A percentile compares a stretch with the other conserved stretches of the same genome.
phyloP scores from a whole-genome alignment of 1,140 invertebrate species.

The Drosophila nigrodunni region DNA sequence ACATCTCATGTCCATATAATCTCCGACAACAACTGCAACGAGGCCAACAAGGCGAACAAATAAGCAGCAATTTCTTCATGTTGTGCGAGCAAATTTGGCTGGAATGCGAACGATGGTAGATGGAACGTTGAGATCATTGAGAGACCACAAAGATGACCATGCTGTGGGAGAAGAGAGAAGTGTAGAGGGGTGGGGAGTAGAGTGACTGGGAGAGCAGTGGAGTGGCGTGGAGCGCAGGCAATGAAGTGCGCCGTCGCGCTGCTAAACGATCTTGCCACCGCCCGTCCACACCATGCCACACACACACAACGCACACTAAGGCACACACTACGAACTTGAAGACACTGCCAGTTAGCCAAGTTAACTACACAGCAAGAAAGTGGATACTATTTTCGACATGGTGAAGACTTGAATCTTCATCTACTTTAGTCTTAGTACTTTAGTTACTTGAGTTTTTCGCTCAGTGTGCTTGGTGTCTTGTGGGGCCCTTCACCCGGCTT shows the following conservation, averaged over 20 bases:
- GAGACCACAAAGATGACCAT: background rate
- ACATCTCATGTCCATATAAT: constrained; percentile 52
- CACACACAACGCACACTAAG: constrained; percentile 42
- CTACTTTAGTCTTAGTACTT: no score
- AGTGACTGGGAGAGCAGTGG: no score
- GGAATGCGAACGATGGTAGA: constrained; percentile 54
- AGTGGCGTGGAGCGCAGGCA: constrained; percentile 31
- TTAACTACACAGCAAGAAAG: background rate
- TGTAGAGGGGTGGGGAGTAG: no score
- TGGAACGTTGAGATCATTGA: background rate
- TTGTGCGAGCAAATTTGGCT: constrained; percentile 77
- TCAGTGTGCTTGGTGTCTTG: background rate
- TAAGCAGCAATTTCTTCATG: constrained; percentile 80
- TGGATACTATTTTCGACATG: no score
- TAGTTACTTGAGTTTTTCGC: no score
- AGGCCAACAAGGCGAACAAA: constrained; percentile 60
- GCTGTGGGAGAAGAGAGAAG: background rate
- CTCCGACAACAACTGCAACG: constrained; percentile 56
- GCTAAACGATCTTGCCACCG: constrained; percentile 83
- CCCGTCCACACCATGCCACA: constrained; percentile 81
- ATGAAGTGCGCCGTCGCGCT: constrained; percentile 79
- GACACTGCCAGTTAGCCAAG: constrained; percentile 50
- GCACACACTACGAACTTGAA: constrained; percentile 56
- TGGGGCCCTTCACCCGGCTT: constrained; percentile 60
- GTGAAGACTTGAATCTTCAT: no score